Base-by-base conservation (phyloP, 2,797 vertebrate genomes). In the Ctenochaetus hawaiiensis region DNA sequence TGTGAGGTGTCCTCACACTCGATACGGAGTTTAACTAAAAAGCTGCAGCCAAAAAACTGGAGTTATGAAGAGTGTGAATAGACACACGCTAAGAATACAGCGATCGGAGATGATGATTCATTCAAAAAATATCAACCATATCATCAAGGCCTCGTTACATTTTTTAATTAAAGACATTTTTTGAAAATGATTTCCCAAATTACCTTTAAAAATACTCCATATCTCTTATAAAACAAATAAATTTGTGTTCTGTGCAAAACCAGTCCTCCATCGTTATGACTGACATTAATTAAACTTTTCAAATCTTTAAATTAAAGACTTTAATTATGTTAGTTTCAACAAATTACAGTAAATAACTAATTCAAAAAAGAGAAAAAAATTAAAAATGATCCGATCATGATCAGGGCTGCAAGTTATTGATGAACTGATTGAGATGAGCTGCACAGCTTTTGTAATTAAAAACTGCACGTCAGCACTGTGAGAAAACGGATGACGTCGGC, bases 1-100 rank as follows among this genome's bases (percentile, higher is more conserved):
- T 75, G 22, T 41, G 60, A 57, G 26, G 67, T 10, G 47, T 78
- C 49, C 61, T 72, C 56, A 72, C 22, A 75, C 37, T 37, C 43
- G 56, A 6, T 7, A 30, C 39, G 7, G 53, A 62, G 68, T 16
- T 63, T 48, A 26, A 34, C n/a, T 17, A 4, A 22, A 12, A 69
- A 34, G 54, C 59, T 57, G 12, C 6, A 56, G 43, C 37, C 41
- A 20, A 51, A 53, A 26, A 53, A 26, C 39, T 41, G 13, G 8
- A 6, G 59, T 17, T 9, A 17, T 20, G 34, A 66, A 11, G 39
- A 20, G 53, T 9, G 60, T 45, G n/a, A 47, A 57, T 1, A 11
- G 6, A 62, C 13, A 37, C 17, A 37, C 47, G 44, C 16, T 30
- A n/a, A 18, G 37, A 60, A 23, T 14, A 51, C 18, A 43, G 52